Evolutionary conservation across 2,113 vertebrate genomes (phyloP).

Genomic region (Microcebus lehilahytsara): DNA sequence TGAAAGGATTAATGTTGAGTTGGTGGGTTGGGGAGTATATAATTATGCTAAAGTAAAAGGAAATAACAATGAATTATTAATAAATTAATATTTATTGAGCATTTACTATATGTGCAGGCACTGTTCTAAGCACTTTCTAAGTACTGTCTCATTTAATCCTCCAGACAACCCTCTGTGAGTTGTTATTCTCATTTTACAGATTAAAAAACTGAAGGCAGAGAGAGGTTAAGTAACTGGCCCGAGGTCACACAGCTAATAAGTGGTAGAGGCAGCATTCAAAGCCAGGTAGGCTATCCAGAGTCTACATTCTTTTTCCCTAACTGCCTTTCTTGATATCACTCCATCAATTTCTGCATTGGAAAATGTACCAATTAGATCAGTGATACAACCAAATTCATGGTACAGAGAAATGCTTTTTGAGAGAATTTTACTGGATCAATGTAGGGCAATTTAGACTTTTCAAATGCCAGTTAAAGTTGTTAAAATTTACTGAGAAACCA

Average conservation of each 20-base stretch:
- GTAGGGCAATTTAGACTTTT: background rate
- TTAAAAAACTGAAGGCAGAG: background rate
- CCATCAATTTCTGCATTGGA: background rate
- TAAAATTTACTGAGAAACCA: slow-evolving; percentile 17
- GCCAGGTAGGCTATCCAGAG: background rate
- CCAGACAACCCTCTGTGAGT: background rate
- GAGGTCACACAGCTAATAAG: background rate
- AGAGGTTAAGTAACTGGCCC: slow-evolving; percentile 1
- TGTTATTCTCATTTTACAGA: slow-evolving; percentile 11
- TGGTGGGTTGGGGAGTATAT: background rate
- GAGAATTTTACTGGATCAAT: background rate
- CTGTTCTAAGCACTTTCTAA: background rate
- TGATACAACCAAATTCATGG: background rate
- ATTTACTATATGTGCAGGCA: background rate
- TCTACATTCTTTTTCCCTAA: background rate
- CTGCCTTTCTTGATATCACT: background rate
- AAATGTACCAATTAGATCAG: background rate
- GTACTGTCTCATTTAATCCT: background rate
- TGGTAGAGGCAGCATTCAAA: background rate
- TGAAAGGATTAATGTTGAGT: background rate
- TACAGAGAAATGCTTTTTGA: background rate
- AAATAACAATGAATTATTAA: background rate
- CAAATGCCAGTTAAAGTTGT: background rate
- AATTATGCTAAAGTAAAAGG: background rate
- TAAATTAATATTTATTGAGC: background rate